phyloP scores from a whole-genome alignment of 2,888 invertebrate species.

The Subacronicta megacephala region DNA sequence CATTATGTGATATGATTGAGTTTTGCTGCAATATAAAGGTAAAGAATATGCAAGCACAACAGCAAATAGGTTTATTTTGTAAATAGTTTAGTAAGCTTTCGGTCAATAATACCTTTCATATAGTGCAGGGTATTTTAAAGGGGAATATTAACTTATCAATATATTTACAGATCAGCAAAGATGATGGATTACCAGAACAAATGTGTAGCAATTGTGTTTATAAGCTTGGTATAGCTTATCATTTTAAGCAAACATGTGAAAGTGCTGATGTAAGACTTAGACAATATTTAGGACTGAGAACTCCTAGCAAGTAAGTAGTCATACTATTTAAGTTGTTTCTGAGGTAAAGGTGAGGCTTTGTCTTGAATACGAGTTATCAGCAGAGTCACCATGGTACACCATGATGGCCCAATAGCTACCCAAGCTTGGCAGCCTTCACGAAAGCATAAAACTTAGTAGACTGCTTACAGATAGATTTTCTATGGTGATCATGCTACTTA shows the following conservation, averaged over 20 bases:
- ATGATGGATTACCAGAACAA: slow-evolving; percentile 90
- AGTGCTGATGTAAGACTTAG: slow-evolving; percentile 89
- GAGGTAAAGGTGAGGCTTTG: neutral
- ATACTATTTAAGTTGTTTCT: neutral
- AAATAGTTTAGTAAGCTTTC: too few species aligned
- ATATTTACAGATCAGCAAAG: slow-evolving; percentile 82
- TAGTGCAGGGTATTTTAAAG: too few species aligned
- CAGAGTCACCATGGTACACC: too few species aligned
- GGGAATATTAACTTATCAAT: too few species aligned
- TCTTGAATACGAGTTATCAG: too few species aligned
- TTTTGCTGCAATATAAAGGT: slow-evolving; percentile 90
- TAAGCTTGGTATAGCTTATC: slow-evolving; percentile 90
- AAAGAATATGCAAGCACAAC: slow-evolving; percentile 20
- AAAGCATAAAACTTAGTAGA: too few species aligned
- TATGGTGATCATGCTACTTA: too few species aligned
- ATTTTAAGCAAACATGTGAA: slow-evolving; percentile 91
- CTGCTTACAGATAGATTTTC: too few species aligned
- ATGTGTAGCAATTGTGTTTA: slow-evolving; percentile 91
- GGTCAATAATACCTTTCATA: too few species aligned
- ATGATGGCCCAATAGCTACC: too few species aligned
- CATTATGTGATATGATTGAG: slow-evolving; percentile 90
- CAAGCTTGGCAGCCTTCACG: too few species aligned
- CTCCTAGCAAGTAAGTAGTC: slow-evolving; percentile 70
- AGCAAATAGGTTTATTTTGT: neutral
- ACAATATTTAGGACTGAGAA: slow-evolving; percentile 88